Conservation (phyloP, 2,113 vertebrate genomes). For the Syrrhaptes paradoxus region DNA sequence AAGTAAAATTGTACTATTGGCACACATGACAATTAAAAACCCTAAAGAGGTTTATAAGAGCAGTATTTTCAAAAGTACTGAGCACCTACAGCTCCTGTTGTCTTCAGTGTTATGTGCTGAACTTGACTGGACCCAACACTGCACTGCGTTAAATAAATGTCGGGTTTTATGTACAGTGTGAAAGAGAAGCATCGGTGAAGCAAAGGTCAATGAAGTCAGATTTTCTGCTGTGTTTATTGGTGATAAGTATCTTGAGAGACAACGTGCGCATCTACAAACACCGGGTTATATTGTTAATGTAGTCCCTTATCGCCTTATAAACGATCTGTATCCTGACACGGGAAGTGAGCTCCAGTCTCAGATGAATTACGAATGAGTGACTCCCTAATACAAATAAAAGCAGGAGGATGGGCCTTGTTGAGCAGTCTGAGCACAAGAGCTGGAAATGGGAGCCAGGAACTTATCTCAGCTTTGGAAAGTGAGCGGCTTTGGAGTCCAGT, state of each 20-base stretch:
- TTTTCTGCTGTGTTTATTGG: conserved; percentile 33
- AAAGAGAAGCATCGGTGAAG: conserved; percentile 19
- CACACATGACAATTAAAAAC: neutral
- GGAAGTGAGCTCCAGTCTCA: conserved; percentile 40
- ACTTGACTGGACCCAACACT: neutral
- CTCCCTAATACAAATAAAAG: conserved; percentile 55
- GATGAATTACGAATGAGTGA: conserved; percentile 28
- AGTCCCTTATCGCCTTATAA: conserved; percentile 33
- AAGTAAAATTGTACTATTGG: neutral
- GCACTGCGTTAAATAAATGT: neutral
- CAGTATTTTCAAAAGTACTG: neutral
- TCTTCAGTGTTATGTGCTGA: neutral
- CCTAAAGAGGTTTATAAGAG: neutral
- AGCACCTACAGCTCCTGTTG: neutral
- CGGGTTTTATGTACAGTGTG: neutral
- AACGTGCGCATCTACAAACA: conserved; percentile 47
- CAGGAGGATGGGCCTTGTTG: neutral
- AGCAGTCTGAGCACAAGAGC: conserved; percentile 6
- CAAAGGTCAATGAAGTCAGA: conserved; percentile 30
- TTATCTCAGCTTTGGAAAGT: conserved; percentile 54
- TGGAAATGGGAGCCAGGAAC: conserved; percentile 40
- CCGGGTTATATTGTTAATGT: conserved; percentile 1
- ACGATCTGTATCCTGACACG: conserved; percentile 41
- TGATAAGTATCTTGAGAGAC: neutral
- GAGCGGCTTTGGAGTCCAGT: conserved; percentile 29